Evolutionary conservation across 2,888 invertebrate species (phyloP), one percentile per base, ranked within the genome.

Genomic region (Plebejus anna): DNA sequence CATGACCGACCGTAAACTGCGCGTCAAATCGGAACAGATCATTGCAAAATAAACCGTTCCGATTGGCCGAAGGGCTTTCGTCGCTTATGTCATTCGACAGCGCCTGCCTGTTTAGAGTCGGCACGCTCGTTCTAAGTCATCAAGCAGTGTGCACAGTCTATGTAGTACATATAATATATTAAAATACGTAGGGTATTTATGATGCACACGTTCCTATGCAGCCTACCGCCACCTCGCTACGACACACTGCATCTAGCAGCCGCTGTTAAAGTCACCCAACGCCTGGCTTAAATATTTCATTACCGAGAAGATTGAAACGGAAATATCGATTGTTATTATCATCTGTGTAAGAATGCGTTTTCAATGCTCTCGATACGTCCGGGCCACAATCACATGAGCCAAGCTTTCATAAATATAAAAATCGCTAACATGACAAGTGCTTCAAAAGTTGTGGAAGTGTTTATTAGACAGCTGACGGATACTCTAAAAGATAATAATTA

Each of bases 211-310:
- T 80, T 78, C 77, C 82, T 83, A 84, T 81, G 84, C 84, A 85
- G 86, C 84, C 85, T 86, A 87, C 87, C 88, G 85, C 86, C 87
- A 87, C 87, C 86, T 80, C 82, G 81, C 86, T 84, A 81, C 76
- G 79, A 80, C 83, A 82, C 84, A 82, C 83, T 80, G 84, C 83
- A 78, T 79, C 83, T 83, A 83, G 82, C 82, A 81, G 82, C 83
- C 81, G 81, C 80, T 75, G 80, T 79, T 77, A 79, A 79, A 82
- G 80, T 79, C 70, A 79, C 78, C 78, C 80, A 78, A 80, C 79
- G 82, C 80, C 81, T 81, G 80, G 81, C 80, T 79, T 80, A 70
- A 73, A 73, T 76, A 77, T 55, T 76, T 79, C 76, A 55, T 76
- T 36, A 75, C 75, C 77, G 77, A 72, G 71, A 80, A 78, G 79